Percentiles rank a stretch among this genome's conserved stretches.
These are phyloP conservation scores for Nannospalax galili DNA, from an alignment of 2,113 vertebrate species.

Conservation along the genomic window DNA sequence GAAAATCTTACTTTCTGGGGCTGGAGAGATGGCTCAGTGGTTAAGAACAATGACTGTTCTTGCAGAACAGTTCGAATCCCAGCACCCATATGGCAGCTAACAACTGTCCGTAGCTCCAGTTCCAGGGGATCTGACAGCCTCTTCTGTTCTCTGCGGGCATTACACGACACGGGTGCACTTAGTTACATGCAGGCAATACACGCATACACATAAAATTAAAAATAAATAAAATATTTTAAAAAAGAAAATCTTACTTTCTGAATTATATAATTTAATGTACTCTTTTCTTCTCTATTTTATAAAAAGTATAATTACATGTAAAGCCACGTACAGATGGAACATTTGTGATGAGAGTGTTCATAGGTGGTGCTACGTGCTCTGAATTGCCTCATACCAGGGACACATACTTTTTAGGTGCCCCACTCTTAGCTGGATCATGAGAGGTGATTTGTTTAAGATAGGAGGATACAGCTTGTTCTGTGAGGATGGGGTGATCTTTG, in stretches of 20 bases:
- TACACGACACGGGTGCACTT: too few species aligned
- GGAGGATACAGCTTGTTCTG: neutral
- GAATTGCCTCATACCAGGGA: neutral
- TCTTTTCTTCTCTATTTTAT: conserved; percentile 24
- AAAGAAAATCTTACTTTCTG: conserved; percentile 18
- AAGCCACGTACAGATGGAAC: neutral
- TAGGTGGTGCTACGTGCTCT: neutral
- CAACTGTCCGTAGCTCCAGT: too few species aligned
- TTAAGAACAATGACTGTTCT: too few species aligned
- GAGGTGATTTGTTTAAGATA: neutral
- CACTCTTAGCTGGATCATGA: neutral
- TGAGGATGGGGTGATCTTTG: conserved; percentile 26
- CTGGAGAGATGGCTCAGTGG: too few species aligned
- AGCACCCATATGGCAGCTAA: too few species aligned
- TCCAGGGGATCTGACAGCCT: too few species aligned
- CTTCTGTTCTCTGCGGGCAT: too few species aligned
- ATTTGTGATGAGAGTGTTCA: neutral
- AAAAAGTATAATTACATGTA: neutral
- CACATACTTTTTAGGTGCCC: neutral
- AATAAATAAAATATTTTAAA: too few species aligned
- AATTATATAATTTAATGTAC: neutral
- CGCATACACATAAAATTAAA: too few species aligned
- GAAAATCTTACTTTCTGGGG: neutral
- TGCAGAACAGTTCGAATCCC: too few species aligned
- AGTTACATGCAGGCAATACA: too few species aligned